Percentiles rank a stretch among this genome's conserved stretches.
These are phyloP conservation scores for Enteromius anoplus DNA, from an alignment of 2,797 vertebrate species.

Conservation along the genomic window DNA sequence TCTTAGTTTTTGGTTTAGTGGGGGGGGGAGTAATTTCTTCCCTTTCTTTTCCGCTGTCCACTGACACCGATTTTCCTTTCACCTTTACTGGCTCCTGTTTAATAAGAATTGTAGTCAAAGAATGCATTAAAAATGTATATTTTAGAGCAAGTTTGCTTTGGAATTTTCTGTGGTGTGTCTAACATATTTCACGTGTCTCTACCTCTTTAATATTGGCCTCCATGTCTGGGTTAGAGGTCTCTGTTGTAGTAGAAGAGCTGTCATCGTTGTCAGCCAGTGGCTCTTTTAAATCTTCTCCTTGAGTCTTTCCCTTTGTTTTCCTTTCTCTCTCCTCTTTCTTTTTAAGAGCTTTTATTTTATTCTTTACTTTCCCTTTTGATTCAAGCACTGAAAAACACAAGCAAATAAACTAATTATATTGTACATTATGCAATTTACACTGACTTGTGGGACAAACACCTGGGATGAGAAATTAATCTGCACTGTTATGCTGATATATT, in stretches of 20 bases:
- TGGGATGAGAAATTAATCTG: neutral
- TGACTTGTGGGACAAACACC: neutral
- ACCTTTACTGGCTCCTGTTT: slow-evolving; percentile 90
- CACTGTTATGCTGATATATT: neutral
- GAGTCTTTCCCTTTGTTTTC: slow-evolving; percentile 82
- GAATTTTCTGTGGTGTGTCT: neutral
- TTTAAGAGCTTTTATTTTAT: slow-evolving; percentile 88
- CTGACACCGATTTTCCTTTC: slow-evolving; percentile 82
- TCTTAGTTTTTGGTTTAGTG: slow-evolving; percentile 89
- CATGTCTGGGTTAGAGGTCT: slow-evolving; percentile 95
- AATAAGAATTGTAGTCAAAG: slow-evolving; percentile 24
- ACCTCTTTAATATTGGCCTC: slow-evolving; percentile 92
- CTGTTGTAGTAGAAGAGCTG: slow-evolving; percentile 97
- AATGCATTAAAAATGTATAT: neutral
- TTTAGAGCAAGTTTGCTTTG: neutral
- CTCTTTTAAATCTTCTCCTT: slow-evolving; percentile 92
- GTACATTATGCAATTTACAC: slow-evolving; percentile 7
- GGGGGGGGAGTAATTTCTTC: slow-evolving; percentile 82
- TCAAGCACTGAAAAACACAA: slow-evolving; percentile 61
- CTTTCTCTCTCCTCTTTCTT: slow-evolving; percentile 92
- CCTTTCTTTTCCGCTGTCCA: slow-evolving; percentile 77
- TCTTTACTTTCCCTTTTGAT: slow-evolving; percentile 89
- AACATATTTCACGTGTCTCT: neutral
- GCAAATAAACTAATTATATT: neutral
- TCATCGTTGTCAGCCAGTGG: slow-evolving; percentile 90